A percentile compares a stretch with the other conserved stretches of the same genome.
Conservation (phyloP, 2,888 invertebrate species). For the Drosophila robusta region DNA sequence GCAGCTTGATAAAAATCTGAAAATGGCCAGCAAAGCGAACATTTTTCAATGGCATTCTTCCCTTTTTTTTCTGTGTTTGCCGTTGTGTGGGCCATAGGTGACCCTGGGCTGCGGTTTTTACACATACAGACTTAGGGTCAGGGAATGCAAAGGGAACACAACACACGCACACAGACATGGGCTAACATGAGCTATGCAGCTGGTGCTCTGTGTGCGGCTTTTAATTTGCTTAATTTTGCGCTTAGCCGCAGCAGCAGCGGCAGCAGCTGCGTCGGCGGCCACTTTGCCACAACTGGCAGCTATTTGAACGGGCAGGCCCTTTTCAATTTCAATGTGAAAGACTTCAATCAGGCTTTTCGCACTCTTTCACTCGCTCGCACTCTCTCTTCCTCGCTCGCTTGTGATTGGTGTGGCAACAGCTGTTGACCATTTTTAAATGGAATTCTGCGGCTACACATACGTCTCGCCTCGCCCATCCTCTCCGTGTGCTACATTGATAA, state of each 20-base stretch:
- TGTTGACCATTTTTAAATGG: slow-evolving; percentile 61
- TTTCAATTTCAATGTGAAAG: slow-evolving; percentile 59
- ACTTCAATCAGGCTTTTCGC: slow-evolving; percentile 45
- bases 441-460: slow-evolving; percentile 37
- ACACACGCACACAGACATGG: slow-evolving; percentile 20
- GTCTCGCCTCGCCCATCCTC: slow-evolving; percentile 7
- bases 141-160: slow-evolving; percentile 15
- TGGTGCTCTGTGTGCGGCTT: slow-evolving; percentile 71
- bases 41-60: slow-evolving; percentile 73
- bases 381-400: slow-evolving; percentile 8
- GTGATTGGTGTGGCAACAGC: slow-evolving; percentile 73
- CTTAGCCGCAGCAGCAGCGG: slow-evolving; percentile 65
- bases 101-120: slow-evolving; percentile 63
- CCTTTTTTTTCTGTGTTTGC: slow-evolving; percentile 30
- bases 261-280: slow-evolving; percentile 40
- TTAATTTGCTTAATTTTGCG: slow-evolving; percentile 81
- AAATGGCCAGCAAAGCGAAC: slow-evolving; percentile 67
- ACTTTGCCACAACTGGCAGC: slow-evolving; percentile 46
- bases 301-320: slow-evolving; percentile 46
- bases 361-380: slow-evolving; percentile 2
- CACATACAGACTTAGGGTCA: slow-evolving; percentile 33
- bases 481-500: slow-evolving; percentile 54
- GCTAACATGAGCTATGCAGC: slow-evolving; percentile 70
- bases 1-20: slow-evolving; percentile 73
- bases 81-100: slow-evolving; percentile 59